Evolutionary conservation across 2,113 vertebrate genomes (phyloP).

Genomic region (Cyphomyrus discorhynchus): DNA sequence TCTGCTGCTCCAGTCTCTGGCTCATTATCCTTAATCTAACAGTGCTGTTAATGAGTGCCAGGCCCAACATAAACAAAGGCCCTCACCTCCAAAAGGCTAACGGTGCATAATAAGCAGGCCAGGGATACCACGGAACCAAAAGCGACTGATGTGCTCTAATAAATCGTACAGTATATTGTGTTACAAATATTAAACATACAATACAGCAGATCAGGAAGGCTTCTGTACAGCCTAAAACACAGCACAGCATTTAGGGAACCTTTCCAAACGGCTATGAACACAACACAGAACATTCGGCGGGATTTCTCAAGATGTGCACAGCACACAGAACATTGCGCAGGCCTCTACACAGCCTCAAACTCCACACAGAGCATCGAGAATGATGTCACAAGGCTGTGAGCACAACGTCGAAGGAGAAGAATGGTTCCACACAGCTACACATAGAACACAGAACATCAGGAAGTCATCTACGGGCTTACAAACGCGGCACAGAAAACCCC

Average conservation of each 20-base stretch:
- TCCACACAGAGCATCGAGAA: not conserved
- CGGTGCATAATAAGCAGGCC: conserved; percentile 10
- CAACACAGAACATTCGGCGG: not conserved
- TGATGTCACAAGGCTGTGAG: too few species aligned
- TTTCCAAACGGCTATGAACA: not conserved
- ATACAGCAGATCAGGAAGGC: not conserved
- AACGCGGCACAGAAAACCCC: not conserved
- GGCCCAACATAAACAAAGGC: conserved; percentile 11
- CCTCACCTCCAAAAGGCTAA: not conserved
- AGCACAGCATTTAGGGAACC: not conserved
- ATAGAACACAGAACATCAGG: not conserved
- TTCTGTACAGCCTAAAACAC: not conserved
- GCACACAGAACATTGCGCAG: not conserved
- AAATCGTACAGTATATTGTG: not conserved
- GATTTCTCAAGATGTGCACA: not conserved
- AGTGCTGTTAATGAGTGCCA: conserved; percentile 20
- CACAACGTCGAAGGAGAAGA: not conserved
- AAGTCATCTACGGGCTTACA: not conserved
- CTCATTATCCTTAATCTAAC: conserved; percentile 24
- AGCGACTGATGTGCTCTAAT: not conserved
- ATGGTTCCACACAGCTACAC: not conserved
- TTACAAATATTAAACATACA: not conserved
- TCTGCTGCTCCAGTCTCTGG: not conserved
- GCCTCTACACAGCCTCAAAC: not conserved
- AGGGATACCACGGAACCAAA: not conserved